These are phyloP conservation scores for Oxyura jamaicensis DNA, from an alignment of 2,113 vertebrate genomes.

Conservation along the genomic window DNA sequence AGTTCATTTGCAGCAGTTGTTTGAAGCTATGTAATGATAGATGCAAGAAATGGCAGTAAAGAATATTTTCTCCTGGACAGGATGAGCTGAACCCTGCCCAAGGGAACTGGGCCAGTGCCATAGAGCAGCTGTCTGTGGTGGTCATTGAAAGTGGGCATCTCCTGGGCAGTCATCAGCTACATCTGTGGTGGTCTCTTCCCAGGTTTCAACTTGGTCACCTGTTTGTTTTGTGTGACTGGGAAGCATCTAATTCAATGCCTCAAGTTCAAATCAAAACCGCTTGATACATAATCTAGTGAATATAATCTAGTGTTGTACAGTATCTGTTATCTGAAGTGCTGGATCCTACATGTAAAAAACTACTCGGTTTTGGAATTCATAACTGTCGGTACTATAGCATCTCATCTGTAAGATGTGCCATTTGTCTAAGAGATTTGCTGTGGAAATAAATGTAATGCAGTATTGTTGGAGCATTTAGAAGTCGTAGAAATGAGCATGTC, in stretches of 20 bases:
- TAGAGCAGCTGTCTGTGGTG: accelerated
- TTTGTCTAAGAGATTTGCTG: background rate
- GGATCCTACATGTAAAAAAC: accelerated
- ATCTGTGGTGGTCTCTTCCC: background rate
- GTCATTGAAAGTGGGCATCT: background rate
- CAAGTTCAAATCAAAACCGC: background rate
- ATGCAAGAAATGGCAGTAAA: background rate
- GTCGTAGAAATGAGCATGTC: background rate
- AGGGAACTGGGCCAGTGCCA: background rate
- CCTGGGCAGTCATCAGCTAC: background rate
- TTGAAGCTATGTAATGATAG: background rate
- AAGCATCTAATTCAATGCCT: background rate
- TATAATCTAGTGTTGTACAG: accelerated
- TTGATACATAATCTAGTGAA: background rate
- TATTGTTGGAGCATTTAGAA: background rate
- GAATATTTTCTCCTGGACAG: background rate
- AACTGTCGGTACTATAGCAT: accelerated
- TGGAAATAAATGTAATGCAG: background rate
- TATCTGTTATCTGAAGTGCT: background rate
- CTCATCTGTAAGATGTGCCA: background rate
- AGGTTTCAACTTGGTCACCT: background rate
- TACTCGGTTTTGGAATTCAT: background rate
- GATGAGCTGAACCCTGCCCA: background rate
- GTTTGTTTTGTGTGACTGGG: background rate
- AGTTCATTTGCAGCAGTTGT: background rate